These are phyloP conservation scores for Antrozous pallidus DNA, from an alignment of 2,797 vertebrate species.

Conservation along the genomic window DNA sequence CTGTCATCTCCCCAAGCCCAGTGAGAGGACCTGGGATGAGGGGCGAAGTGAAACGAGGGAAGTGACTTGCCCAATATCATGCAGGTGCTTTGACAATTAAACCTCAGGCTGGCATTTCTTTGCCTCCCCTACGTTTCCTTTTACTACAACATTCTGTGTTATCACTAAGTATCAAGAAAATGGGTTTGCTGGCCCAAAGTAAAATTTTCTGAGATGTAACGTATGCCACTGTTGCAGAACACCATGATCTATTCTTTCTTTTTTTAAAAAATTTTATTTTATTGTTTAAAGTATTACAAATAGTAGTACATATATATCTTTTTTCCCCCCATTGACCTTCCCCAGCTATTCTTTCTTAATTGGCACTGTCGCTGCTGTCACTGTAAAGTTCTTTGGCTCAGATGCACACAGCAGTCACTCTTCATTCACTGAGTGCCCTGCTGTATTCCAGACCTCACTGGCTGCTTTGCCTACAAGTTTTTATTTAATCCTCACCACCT, in stretches of 20 bases:
- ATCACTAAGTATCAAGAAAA: neutral
- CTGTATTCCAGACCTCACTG: neutral
- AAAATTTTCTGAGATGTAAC: neutral
- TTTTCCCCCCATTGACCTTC: no score
- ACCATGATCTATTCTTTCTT: neutral
- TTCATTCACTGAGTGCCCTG: neutral
- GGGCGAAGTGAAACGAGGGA: neutral
- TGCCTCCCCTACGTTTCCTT: neutral
- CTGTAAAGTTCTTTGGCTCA: neutral
- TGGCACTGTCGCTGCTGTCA: neutral
- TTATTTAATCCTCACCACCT: neutral
- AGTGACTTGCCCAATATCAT: neutral
- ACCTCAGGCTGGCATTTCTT: neutral
- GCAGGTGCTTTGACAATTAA: neutral
- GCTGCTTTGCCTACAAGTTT: neutral
- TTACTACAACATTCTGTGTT: neutral
- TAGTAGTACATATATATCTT: no score
- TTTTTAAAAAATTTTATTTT: no score
- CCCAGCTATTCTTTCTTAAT: neutral
- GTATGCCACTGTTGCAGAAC: neutral
- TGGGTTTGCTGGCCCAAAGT: neutral
- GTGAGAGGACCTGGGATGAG: neutral
- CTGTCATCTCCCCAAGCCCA: no score
- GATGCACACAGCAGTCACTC: neutral
- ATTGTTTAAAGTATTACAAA: no score